phyloP scores from a whole-genome alignment of 2,113 vertebrate species.

The Oncorhynchus nerka region DNA sequence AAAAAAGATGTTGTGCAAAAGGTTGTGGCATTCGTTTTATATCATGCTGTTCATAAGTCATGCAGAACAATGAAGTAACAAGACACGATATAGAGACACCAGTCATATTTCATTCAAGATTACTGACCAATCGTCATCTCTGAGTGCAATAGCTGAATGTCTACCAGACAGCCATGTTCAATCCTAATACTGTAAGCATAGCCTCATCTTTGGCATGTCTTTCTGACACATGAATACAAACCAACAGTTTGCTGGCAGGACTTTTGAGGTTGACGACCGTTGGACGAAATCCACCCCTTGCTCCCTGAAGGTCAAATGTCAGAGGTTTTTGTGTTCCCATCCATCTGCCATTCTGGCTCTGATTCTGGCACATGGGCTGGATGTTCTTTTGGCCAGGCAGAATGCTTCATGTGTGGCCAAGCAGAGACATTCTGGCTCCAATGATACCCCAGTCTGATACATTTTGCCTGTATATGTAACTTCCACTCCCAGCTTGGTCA shows the following conservation, averaged over 20 bases:
- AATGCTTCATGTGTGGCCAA: conserved; percentile 46
- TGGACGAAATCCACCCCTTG: background rate
- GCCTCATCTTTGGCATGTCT: too few species aligned
- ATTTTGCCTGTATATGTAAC: background rate
- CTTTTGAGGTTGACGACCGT: background rate
- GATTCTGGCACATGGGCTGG: conserved; percentile 13
- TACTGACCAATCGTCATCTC: too few species aligned
- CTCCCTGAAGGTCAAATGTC: conserved; percentile 55
- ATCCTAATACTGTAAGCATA: conserved; percentile 7
- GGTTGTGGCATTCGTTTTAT: background rate
- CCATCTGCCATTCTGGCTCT: conserved; percentile 60
- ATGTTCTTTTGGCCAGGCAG: conserved; percentile 29
- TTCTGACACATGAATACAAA: too few species aligned
- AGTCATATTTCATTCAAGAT: too few species aligned
- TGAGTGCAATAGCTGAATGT: too few species aligned
- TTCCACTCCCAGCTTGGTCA: background rate
- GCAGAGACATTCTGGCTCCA: conserved; percentile 32
- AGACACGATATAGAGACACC: too few species aligned
- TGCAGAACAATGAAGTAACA: too few species aligned
- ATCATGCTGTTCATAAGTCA: too few species aligned
- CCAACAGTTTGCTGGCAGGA: too few species aligned
- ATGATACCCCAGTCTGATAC: conserved; percentile 25
- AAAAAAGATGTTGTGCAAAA: conserved; percentile 17
- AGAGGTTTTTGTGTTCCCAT: conserved; percentile 48
- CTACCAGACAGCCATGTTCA: too few species aligned